A percentile compares a stretch with the other conserved stretches of the same genome.
phyloP scores from a whole-genome alignment of 2,888 invertebrate species.

The Chirona hameri region DNA sequence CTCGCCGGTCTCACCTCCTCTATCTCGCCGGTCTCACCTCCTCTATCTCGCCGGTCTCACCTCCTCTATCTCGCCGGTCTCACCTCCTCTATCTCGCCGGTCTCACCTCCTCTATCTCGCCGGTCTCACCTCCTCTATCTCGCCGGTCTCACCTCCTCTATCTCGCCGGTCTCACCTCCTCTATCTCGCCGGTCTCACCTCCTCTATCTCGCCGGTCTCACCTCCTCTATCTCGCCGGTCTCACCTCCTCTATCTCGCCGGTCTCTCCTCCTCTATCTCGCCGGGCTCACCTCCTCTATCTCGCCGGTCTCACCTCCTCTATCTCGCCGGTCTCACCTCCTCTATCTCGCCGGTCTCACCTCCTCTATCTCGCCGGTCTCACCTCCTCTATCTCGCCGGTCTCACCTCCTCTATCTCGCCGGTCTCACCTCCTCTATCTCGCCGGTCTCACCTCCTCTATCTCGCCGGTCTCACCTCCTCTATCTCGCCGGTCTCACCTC shows the following conservation, averaged over 20 bases:
- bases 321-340: constrained; percentile 41
- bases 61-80: too few species aligned
- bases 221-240: constrained; percentile 41
- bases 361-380: constrained; percentile 41
- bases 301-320: constrained; percentile 37
- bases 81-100: constrained; percentile 40
- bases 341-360: constrained; percentile 34
- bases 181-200: constrained; percentile 40
- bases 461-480: too few species aligned
- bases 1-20: too few species aligned
- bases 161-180: constrained; percentile 38
- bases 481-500: constrained; percentile 38
- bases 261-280: constrained; percentile 40
- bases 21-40: constrained; percentile 38
- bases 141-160: too few species aligned
- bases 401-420: constrained; percentile 40
- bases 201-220: constrained; percentile 32
- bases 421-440: too few species aligned
- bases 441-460: constrained; percentile 38
- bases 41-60: constrained; percentile 40
- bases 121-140: constrained; percentile 39
- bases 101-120: too few species aligned
- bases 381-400: too few species aligned
- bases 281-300: too few species aligned
- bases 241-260: too few species aligned